Percentiles rank a stretch among this genome's conserved stretches.
Conservation (phyloP, 2,888 invertebrate species). For the Cataglyphis rosenhaueri region DNA sequence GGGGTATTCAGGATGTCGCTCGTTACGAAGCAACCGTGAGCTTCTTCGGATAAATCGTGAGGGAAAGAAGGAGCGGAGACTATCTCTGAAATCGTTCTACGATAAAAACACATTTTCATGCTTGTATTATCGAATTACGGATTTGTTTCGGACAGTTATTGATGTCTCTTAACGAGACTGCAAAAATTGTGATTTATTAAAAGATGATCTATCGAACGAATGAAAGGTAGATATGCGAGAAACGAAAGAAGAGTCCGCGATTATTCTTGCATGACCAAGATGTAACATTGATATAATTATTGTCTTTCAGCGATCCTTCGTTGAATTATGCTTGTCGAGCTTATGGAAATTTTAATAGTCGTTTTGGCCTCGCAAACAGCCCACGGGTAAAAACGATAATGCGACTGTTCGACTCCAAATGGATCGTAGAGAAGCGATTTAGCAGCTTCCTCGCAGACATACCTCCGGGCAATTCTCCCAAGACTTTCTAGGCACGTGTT, state of each 20-base stretch:
- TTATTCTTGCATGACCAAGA: slow-evolving; percentile 19
- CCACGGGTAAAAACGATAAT: slow-evolving; percentile 60
- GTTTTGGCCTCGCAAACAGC: slow-evolving; percentile 54
- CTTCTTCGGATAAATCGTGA: slow-evolving; percentile 17
- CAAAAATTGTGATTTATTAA: not conserved
- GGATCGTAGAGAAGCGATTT: slow-evolving; percentile 69
- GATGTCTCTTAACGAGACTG: slow-evolving; percentile 18
- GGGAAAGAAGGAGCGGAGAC: not conserved
- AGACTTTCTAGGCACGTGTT: slow-evolving; percentile 52
- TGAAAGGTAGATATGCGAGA: not conserved
- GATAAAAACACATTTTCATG: slow-evolving; percentile 39
- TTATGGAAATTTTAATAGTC: slow-evolving; percentile 51
- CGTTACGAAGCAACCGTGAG: slow-evolving; percentile 24
- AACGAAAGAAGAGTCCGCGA: not conserved
- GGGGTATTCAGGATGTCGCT: slow-evolving; percentile 41
- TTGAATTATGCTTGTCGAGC: slow-evolving; percentile 5
- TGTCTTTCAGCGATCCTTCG: not conserved
- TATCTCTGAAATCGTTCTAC: not conserved
- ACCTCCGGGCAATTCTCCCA: slow-evolving; percentile 59
- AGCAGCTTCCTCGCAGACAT: slow-evolving; percentile 64
- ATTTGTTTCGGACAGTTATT: slow-evolving; percentile 19
- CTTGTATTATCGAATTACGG: slow-evolving; percentile 29
- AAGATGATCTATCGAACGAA: not conserved
- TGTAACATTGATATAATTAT: slow-evolving; percentile 32
- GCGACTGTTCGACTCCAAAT: slow-evolving; percentile 66